Conservation (phyloP, 2,888 invertebrate species). For the Leptinotarsa rubiginosa region DNA sequence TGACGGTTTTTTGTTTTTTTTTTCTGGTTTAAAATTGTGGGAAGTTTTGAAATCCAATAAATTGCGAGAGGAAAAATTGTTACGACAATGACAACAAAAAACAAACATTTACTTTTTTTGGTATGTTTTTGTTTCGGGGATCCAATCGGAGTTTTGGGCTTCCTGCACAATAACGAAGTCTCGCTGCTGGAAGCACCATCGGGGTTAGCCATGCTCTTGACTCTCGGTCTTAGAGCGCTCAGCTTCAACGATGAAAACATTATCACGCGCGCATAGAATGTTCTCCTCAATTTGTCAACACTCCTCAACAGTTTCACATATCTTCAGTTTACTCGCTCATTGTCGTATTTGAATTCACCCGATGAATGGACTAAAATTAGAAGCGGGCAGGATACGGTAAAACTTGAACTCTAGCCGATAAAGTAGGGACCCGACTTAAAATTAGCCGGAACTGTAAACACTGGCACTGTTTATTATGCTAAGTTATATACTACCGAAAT, state of each 20-base stretch:
- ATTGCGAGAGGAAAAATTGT: no score
- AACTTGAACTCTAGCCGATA: conserved; percentile 34
- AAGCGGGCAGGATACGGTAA: conserved; percentile 21
- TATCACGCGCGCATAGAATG: conserved; percentile 32
- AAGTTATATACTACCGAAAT: conserved; percentile 15
- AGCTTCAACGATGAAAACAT: conserved; percentile 74
- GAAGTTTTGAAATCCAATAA: no score
- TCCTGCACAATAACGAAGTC: conserved; percentile 68
- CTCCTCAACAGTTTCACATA: conserved; percentile 24
- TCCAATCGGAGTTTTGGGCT: conserved; percentile 71
- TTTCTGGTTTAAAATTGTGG: no score
- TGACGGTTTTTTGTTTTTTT: no score
- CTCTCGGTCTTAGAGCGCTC: conserved; percentile 68
- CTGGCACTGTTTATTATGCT: conserved; percentile 35
- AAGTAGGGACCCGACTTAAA: conserved; percentile 37
- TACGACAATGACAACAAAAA: background rate
- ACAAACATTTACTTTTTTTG: conserved; percentile 62
- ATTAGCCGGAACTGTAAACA: conserved; percentile 47
- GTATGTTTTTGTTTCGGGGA: conserved; percentile 66
- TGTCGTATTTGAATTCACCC: conserved; percentile 34
- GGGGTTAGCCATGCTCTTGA: conserved; percentile 69
- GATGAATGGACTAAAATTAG: conserved; percentile 48
- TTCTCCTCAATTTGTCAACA: conserved; percentile 17
- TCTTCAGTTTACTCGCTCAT: conserved; percentile 32
- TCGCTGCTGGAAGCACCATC: conserved; percentile 54